Evolutionary conservation across 1,140 invertebrate species (phyloP), one percentile per base, ranked within the genome.

Genomic region (Nephila pilipes): DNA sequence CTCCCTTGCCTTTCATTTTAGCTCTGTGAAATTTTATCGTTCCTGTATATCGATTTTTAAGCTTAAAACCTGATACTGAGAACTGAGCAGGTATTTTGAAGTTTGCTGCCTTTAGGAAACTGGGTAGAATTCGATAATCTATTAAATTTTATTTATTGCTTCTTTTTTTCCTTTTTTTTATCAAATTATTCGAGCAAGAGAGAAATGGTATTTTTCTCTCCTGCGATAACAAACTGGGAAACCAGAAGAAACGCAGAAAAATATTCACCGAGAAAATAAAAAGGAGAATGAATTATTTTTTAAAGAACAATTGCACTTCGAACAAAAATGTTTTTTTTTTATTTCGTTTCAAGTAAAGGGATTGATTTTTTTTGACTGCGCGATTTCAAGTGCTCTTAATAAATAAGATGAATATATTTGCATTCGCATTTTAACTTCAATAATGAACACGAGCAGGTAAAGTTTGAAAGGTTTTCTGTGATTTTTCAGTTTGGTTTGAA

Each of bases 21-120:
- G 8, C 46, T n/a, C 14, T 22, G 55, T 46, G 89, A 80, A 90
- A 90, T 32, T 90, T 90, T 63, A 90, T 90, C 89, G 89, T 81
- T 60, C n/a, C 32, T 55, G 79, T 14, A 46, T 90, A 90, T 90
- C 57, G 89, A 90, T 90, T 79, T 90, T 38, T n/a, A 32, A 85
- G 18, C 83, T 69, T 65, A 46, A 69, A 88, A 89, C 87, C 55
- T 85, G 83, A 85, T 60, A 85, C 55, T 18, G 18, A 22, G 57
- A 36, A 38, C 60, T 8, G 20, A 69, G 29, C 36, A 88, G 87
- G 25, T 55, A 88, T 65, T 88, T 65, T 25, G 25, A 58, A 58
- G 54, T 85, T 85, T 22, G 25, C 65, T 29, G 12, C 29, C 65
- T 69, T 32, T 69, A 69, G 29, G 65, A 69, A 69, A 32, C 12